Conservation (phyloP, 2,797 vertebrate species). For the Stomatorhinus walkeri region DNA sequence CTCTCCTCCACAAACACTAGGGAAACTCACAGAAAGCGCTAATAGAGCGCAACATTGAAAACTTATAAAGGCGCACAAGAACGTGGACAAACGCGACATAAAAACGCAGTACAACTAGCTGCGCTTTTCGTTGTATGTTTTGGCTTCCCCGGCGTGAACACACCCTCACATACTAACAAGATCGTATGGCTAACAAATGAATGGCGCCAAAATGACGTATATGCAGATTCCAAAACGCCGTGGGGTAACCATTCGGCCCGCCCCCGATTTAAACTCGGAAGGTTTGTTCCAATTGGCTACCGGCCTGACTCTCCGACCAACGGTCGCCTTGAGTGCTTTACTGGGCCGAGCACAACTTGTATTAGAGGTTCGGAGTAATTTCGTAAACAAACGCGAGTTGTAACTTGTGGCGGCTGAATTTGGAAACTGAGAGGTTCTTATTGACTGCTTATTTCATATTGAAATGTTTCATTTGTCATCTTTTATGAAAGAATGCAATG, state of each 20-base stretch:
- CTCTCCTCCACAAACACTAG: background rate
- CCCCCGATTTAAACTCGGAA: constrained; percentile 68
- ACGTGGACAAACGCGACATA: background rate
- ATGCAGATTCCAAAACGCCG: constrained; percentile 16
- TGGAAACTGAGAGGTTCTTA: background rate
- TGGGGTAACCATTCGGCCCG: constrained; percentile 44
- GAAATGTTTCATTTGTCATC: background rate
- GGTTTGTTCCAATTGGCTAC: constrained; percentile 56
- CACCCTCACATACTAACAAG: background rate
- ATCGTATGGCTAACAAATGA: background rate
- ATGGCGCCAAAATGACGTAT: constrained; percentile 50
- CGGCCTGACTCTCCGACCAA: constrained; percentile 68
- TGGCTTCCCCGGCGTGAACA: background rate
- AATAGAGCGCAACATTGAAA: background rate
- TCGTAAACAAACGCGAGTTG: constrained; percentile 53
- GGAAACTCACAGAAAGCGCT: background rate
- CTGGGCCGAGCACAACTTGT: constrained; percentile 26
- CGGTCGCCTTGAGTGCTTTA: constrained; percentile 88
- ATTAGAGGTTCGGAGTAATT: constrained; percentile 45
- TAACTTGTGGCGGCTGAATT: constrained; percentile 25
- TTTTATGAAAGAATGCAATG: background rate
- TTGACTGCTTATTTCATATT: background rate
- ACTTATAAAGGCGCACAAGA: background rate
- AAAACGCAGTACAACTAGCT: background rate
- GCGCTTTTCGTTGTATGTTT: background rate